Evolutionary conservation across 2,797 vertebrate species (phyloP).

Genomic region (Hydrolagus colliei): DNA sequence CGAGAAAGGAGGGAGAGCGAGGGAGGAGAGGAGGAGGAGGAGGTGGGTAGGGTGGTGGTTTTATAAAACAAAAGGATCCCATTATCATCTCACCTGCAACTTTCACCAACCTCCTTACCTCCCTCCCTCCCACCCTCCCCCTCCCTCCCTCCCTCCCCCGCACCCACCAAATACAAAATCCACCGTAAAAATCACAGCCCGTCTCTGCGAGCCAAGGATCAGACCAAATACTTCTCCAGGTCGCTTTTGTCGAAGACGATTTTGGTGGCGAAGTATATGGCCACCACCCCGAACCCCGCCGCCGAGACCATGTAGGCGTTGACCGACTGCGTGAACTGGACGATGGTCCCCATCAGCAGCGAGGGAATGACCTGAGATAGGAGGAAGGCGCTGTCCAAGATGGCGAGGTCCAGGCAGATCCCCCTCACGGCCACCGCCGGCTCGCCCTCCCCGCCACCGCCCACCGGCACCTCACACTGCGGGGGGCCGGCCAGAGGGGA

Average conservation of each 20-base stretch:
- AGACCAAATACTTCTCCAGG: constrained; percentile 52
- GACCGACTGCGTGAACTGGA: constrained; percentile 69
- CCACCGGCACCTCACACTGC: constrained; percentile 49
- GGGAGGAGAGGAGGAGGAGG: too few relatives aligned
- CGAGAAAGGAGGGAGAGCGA: too few relatives aligned
- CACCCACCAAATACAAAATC: too few relatives aligned
- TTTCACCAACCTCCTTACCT: too few relatives aligned
- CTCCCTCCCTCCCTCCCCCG: too few relatives aligned
- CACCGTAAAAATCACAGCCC: too few relatives aligned
- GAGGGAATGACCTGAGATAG: constrained; percentile 75
- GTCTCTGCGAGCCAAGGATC: background rate
- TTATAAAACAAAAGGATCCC: too few relatives aligned
- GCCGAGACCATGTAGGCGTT: constrained; percentile 68
- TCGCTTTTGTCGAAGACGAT: constrained; percentile 67
- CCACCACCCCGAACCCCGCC: constrained; percentile 60
- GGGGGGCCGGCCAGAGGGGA: constrained; percentile 48
- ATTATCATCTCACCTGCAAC: too few relatives aligned
- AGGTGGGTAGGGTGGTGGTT: too few relatives aligned
- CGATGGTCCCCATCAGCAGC: constrained; percentile 66
- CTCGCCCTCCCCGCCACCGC: constrained; percentile 28
- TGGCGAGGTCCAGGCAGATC: constrained; percentile 74
- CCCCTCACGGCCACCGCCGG: constrained; percentile 47
- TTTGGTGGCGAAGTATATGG: constrained; percentile 66
- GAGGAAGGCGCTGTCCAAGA: constrained; percentile 75
- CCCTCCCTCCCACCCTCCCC: too few relatives aligned